Base-by-base conservation (phyloP, 2,113 vertebrate species). In the Notothenia rossii region DNA sequence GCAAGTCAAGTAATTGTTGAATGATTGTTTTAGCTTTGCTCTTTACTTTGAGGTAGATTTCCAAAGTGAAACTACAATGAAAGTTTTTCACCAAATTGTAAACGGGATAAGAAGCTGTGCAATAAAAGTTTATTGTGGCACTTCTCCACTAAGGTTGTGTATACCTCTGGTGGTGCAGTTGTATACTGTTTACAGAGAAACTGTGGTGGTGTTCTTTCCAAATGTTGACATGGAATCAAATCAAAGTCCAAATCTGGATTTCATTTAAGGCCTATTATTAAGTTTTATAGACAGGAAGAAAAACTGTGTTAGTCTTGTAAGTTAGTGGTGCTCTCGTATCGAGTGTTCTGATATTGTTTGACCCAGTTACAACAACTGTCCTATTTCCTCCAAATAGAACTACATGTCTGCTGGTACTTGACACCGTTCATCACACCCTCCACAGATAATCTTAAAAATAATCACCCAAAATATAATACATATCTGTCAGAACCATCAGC, bases 341-440 rank as follows among this genome's bases (percentile, higher is more conserved):
- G 20, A 75, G 56, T 22, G 61, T 12, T 83, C 61, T 72, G 54
- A 81, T 82, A 73, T 75, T 43, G 36, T 67, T 51, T 79, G 77
- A 77, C 74, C 80, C 71, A 79, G 15, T 82, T 82, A 69, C 29
- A 56, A 73, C 48, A 48, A 69, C 64, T 83, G 83, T 77, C 77
- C 58, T 18, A 68, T 56, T 88, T 82, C 50, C 66, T 66, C 59
- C 75, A 83, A 89, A 71, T 40, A 80, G 81, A 65, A 69, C 79
- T 36, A 22, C 66, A 43, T 64, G 56, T 75, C 72, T 67, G 43
- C 67, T 72, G 61, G 49, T 50, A 22, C 58, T 59, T 58, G 15
- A 43, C 48, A 40, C 50, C 45, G 45, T 66, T 79, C 77, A 40
- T 40, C 1, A 40, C 36, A 62, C 55, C 58, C 7, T 74, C 75